Evolutionary conservation across 2,113 vertebrate genomes (phyloP), one percentile per base, ranked within the genome.

Genomic region (Carassius auratus): DNA sequence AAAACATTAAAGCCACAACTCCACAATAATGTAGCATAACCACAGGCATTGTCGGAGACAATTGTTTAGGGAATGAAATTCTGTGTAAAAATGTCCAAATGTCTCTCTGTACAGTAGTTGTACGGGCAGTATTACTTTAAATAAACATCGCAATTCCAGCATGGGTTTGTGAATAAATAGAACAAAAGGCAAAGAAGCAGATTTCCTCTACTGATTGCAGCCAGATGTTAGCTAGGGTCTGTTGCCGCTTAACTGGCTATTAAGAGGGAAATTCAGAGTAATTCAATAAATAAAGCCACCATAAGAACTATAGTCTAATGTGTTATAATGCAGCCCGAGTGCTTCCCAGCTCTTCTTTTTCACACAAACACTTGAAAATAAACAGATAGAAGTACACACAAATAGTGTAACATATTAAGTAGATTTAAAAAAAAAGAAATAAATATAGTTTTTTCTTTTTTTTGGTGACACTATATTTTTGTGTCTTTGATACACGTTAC

Each of bases 221-320:
- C 91, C 95, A 95, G 94, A 95, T 95, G 95, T 94, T 91, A 87
- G 88, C 88, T 55, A 68, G 59, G 76, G 90, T 94, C 94, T 95
- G 95, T 92, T 91, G 92, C 92, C 90, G 87, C 91, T 95, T 95
- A 95, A 91, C 90, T 87, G 91, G 88, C 87, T 23, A 88, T 92
- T 94, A 94, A 94, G 92, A 94, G 89, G 91, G 94, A 95, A 93
- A 93, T 94, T 93, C 33, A 69, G 91, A 89, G 88, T 93, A 91
- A 93, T 93, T 94, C 93, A 95, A 95, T 95, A 94, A 94, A 95
- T 93, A 92, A 91, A 93, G 92, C 93, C 90, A 92, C 92, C 94
- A 91, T 92, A 90, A 91, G 89, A 88, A 76, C 90, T 87, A 90
- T 91, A 89, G 93, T 93, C 92, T 92, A 92, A 92, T 90, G 92